These are phyloP conservation scores for Frankliniella intonsa DNA, from an alignment of 2,888 invertebrate genomes.

Conservation along the genomic window DNA sequence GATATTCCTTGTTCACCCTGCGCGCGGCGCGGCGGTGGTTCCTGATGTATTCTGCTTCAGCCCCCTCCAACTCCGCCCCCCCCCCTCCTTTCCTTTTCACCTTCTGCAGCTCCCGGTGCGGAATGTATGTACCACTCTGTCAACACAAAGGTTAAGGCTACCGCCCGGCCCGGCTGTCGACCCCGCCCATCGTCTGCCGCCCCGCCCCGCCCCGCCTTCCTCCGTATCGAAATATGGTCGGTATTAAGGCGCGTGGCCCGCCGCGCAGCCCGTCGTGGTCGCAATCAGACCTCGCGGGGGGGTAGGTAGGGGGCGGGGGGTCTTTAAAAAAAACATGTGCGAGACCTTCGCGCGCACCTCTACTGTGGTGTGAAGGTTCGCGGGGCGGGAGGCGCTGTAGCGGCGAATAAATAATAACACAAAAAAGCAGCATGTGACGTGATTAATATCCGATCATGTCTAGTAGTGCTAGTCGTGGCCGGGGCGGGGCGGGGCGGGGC, in stretches of 20 bases:
- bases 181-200: neutral
- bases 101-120: neutral
- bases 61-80: neutral
- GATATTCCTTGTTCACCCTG: neutral
- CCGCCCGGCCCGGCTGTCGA: neutral
- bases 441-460: too few relatives aligned
- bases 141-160: constrained; percentile 22
- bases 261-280: neutral
- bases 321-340: neutral
- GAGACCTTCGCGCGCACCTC: neutral
- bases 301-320: too few relatives aligned
- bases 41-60: neutral
- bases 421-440: too few relatives aligned
- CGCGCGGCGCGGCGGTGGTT: too few relatives aligned
- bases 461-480: too few relatives aligned
- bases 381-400: too few relatives aligned
- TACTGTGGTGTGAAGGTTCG: too few relatives aligned
- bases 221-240: neutral
- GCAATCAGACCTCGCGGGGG: too few relatives aligned
- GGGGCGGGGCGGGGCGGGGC: too few relatives aligned
- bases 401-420: neutral
- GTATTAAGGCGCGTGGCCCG: constrained; percentile 5
- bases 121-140: neutral
- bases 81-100: neutral
- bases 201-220: neutral